Evolutionary conservation across 2,888 invertebrate genomes (phyloP), one percentile per base, ranked within the genome.

Genomic region (Hydrotaea cyrtoneurina): DNA sequence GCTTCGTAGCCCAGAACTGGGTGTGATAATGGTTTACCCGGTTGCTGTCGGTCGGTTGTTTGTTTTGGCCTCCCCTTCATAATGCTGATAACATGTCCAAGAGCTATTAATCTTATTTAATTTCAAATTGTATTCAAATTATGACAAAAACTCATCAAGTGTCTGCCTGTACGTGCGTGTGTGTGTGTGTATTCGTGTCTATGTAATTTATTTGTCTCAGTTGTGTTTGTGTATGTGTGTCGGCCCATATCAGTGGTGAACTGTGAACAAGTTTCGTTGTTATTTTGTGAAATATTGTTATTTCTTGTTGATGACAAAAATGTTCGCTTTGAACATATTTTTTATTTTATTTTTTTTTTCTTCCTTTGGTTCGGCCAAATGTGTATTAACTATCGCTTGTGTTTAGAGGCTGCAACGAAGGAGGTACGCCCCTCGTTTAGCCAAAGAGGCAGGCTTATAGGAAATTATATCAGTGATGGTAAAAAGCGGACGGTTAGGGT

Each of bases 21-120:
- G 59, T 53, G 31, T 80, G 73, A 59, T 57, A 36, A 46, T 76
- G 43, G 59, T 50, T n/a, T 36, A 62, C 71, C 75, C 8, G 55
- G 31, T 15, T 46, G 62, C 53, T 69, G 15, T 69, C 43, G 0
- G 50, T 15, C 50, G 50, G 2, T 50, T 50, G n/a, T 50, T n/a
- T 50, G 50, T 50, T n/a, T 50, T 50, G 15, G n/a, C n/a, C 19
- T 78, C 46, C 50, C 2, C 43, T 66, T 39, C 15, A 10, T 23
- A 11, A 15, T 11, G 50, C 71, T 50, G 39, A 64, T 46, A 76
- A 78, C 82, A 77, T 80, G 79, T 75, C 71, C 79, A 75, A 82
- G 39, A 50, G 80, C 87, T 89, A 90, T 90, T 89, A 90, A 91
- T 91, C 91, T 89, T 90, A 88, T 90, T 91, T 91, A 89, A 90